phyloP scores from a whole-genome alignment of 2,888 invertebrate species.

The Quadriops clusia region DNA sequence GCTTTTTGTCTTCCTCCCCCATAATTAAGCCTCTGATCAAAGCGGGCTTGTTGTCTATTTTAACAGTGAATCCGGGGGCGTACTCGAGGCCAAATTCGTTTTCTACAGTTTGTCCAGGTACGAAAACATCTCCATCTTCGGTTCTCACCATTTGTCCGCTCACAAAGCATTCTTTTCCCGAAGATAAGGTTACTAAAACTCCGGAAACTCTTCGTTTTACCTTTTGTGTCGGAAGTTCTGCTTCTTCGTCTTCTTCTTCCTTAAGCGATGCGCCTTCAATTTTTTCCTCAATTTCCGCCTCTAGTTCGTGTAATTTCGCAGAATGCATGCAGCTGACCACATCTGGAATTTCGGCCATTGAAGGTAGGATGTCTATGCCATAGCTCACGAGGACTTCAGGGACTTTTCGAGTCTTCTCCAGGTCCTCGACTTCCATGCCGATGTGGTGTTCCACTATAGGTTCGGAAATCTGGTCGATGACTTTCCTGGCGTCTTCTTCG shows the following conservation, averaged over 20 bases:
- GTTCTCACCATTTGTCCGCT: constrained; percentile 62
- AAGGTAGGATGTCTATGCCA: constrained; percentile 46
- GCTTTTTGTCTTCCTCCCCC: constrained; percentile 44
- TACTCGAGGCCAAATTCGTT: constrained; percentile 57
- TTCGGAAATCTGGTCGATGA: constrained; percentile 35
- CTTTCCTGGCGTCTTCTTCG: constrained; percentile 45
- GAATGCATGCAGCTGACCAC: constrained; percentile 49
- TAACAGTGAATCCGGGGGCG: constrained; percentile 61
- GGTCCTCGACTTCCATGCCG: constrained; percentile 43
- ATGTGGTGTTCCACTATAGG: constrained; percentile 27
- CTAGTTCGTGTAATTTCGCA: constrained; percentile 45
- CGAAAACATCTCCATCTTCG: constrained; percentile 56
- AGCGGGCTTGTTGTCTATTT: constrained; percentile 53
- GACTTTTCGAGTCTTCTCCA: constrained; percentile 48
- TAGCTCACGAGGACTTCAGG: constrained; percentile 45
- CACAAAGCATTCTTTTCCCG: constrained; percentile 57
- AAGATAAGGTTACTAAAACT: constrained; percentile 41
- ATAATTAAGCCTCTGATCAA: constrained; percentile 64
- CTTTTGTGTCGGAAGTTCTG: no score
- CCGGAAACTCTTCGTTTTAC: constrained; percentile 26
- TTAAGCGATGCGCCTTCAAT: constrained; percentile 41
- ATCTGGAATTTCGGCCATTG: constrained; percentile 50
- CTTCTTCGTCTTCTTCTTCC: constrained; percentile 15
- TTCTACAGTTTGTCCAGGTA: constrained; percentile 63
- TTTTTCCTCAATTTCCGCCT: constrained; percentile 28